Percentiles rank a stretch among this genome's conserved stretches.
phyloP scores from a whole-genome alignment of 2,113 vertebrate genomes.

The Sapajus apella region DNA sequence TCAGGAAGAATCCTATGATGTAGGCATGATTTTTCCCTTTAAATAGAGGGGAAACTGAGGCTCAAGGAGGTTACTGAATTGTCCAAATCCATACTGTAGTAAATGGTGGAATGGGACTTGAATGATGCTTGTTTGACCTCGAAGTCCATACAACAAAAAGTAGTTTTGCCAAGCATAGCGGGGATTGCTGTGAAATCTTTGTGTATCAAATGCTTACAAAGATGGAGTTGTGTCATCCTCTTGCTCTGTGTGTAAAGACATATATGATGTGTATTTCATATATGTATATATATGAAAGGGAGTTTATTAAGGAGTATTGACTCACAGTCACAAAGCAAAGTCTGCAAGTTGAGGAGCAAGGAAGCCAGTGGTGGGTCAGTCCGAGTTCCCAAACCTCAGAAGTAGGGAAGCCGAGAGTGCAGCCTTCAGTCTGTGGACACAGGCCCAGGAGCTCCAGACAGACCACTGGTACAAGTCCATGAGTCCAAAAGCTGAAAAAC shows the following conservation, averaged over 20 bases:
- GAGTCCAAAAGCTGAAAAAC: too few relatives aligned
- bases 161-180: neutral
- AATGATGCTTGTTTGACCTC: neutral
- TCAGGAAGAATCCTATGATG: neutral
- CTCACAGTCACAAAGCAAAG: too few relatives aligned
- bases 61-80: neutral
- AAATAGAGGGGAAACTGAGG: neutral
- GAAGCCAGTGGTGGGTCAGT: too few relatives aligned
- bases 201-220: neutral
- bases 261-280: neutral
- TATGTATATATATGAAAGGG: too few relatives aligned
- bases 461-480: too few relatives aligned
- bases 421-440: too few relatives aligned
- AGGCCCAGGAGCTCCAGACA: too few relatives aligned
- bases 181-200: neutral
- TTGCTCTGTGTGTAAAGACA: neutral
- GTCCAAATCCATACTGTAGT: neutral
- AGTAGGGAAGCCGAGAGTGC: too few relatives aligned
- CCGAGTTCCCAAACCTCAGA: too few relatives aligned
- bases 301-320: too few relatives aligned
- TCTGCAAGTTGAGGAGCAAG: too few relatives aligned
- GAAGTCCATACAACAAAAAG: neutral
- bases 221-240: neutral
- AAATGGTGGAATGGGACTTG: neutral
- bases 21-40: neutral